phyloP scores from a whole-genome alignment of 2,888 invertebrate genomes.

The Agrotis puta region DNA sequence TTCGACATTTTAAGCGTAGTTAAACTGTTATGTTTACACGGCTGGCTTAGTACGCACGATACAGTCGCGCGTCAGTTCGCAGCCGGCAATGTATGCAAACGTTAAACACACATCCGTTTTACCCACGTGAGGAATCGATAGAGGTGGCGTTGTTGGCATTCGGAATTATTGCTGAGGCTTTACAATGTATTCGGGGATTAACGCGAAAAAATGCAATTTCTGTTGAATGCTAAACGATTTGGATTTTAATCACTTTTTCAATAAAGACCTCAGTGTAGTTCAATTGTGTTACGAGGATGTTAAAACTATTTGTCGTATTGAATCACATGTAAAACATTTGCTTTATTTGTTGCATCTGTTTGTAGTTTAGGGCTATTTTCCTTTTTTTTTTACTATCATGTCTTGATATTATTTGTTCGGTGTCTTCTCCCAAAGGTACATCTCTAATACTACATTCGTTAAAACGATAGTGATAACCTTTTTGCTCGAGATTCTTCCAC shows the following conservation, averaged over 20 bases:
- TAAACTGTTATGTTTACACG: slow-evolving; percentile 81
- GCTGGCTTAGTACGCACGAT: slow-evolving; percentile 75
- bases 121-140: slow-evolving; percentile 45
- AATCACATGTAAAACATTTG: neutral
- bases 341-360: neutral
- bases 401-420: neutral
- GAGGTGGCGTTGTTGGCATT: slow-evolving; percentile 53
- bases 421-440: neutral
- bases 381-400: neutral
- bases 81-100: slow-evolving; percentile 70
- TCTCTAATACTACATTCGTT: neutral
- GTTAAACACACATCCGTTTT: slow-evolving; percentile 44
- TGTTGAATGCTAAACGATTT: slow-evolving; percentile 53
- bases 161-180: slow-evolving; percentile 58
- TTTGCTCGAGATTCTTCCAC: neutral
- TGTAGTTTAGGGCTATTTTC: neutral
- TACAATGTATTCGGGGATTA: slow-evolving; percentile 59
- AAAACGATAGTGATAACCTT: neutral
- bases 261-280: slow-evolving; percentile 29
- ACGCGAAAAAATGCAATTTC: slow-evolving; percentile 54
- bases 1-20: slow-evolving; percentile 74
- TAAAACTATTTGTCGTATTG: slow-evolving; percentile 11
- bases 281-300: slow-evolving; percentile 36
- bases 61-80: slow-evolving; percentile 66
- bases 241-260: slow-evolving; percentile 53